Percentiles rank a stretch among this genome's conserved stretches.
Evolutionary conservation across 2,113 vertebrate genomes (phyloP).

Genomic region (Sphaerodactylus townsendi): DNA sequence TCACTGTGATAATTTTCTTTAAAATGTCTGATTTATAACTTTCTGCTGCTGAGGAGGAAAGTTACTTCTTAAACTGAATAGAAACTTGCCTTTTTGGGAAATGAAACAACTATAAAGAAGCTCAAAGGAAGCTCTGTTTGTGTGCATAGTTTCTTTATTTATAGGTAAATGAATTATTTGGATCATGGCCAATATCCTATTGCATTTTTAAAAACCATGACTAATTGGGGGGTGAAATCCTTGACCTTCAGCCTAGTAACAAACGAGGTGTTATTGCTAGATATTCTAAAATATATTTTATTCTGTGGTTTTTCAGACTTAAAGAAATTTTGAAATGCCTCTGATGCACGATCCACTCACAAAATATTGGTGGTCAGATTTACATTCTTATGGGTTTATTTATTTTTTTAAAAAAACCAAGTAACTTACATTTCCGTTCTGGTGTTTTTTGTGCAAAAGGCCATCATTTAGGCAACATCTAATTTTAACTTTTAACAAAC

Average conservation of each 20-base stretch:
- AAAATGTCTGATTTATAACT: background rate
- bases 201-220: background rate
- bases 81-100: background rate
- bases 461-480: slow-evolving; percentile 65
- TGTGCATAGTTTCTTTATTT: background rate
- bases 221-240: background rate
- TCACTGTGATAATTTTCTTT: background rate
- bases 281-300: slow-evolving; percentile 21
- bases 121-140: background rate
- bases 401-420: slow-evolving; percentile 3
- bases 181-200: background rate
- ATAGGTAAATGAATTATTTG: background rate
- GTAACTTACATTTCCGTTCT: slow-evolving; percentile 31
- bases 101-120: background rate
- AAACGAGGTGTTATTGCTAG: background rate
- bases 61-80: background rate
- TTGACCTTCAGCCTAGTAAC: background rate
- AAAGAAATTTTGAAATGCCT: background rate
- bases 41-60: background rate
- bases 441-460: slow-evolving; percentile 67
- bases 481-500: slow-evolving; percentile 27
- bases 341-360: background rate
- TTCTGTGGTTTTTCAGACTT: background rate
- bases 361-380: background rate
- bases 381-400: slow-evolving; percentile 17